These are phyloP conservation scores for Galeruca laticollis DNA, from an alignment of 2,888 invertebrate species.

Conservation along the genomic window DNA sequence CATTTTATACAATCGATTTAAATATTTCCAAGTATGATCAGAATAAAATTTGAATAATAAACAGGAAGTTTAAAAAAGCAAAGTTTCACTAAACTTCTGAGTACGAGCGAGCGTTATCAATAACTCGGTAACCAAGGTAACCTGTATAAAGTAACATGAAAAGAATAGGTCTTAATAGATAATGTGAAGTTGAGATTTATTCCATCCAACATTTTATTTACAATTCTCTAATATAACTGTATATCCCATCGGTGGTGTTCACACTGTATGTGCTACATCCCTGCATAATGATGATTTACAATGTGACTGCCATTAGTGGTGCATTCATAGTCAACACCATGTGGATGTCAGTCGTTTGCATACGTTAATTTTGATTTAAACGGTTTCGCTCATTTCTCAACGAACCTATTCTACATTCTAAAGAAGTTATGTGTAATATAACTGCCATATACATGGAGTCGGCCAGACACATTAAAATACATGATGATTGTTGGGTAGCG, in stretches of 20 bases:
- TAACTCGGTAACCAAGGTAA: too few relatives aligned
- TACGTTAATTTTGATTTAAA: conserved; percentile 29
- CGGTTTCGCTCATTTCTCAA: conserved; percentile 17
- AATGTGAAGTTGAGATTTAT: too few relatives aligned
- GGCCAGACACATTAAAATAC: conserved; percentile 23
- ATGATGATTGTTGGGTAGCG: not conserved
- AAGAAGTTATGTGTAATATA: conserved; percentile 23
- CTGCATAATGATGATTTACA: conserved; percentile 26
- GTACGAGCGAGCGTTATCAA: too few relatives aligned
- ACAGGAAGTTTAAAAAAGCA: too few relatives aligned
- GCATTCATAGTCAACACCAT: conserved; percentile 24
- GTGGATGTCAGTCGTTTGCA: conserved; percentile 27
- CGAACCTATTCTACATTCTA: conserved; percentile 13
- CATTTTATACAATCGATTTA: not conserved
- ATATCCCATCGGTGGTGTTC: not conserved
- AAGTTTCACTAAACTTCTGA: too few relatives aligned
- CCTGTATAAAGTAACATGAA: too few relatives aligned
- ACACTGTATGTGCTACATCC: not conserved
- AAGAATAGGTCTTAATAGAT: too few relatives aligned
- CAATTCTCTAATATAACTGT: not conserved
- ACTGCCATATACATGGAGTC: conserved; percentile 17
- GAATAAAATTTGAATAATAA: not conserved
- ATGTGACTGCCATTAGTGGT: conserved; percentile 16
- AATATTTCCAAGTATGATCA: not conserved
- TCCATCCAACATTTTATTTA: too few relatives aligned